These are phyloP conservation scores for Bellardia bayeri DNA, from an alignment of 2,888 invertebrate species.

Conservation along the genomic window DNA sequence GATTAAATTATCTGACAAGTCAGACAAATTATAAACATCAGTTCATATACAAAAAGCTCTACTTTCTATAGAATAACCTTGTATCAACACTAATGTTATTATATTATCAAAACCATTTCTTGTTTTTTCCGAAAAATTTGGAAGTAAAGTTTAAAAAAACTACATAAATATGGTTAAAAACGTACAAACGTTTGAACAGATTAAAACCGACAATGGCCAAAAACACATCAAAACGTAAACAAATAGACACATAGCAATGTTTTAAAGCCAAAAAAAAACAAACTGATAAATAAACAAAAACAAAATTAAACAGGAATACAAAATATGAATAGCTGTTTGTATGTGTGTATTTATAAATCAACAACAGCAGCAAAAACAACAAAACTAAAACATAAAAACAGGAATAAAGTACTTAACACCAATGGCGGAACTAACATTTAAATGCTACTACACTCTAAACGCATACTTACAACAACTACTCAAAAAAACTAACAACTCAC, in stretches of 20 bases:
- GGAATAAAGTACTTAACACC: conserved; percentile 69
- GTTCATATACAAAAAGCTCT: too few species aligned
- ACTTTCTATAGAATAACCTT: too few species aligned
- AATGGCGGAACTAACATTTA: conserved; percentile 65
- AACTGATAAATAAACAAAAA: conserved; percentile 32
- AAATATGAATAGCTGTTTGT: background rate
- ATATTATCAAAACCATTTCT: background rate
- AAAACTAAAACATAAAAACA: conserved; percentile 48
- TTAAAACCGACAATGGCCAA: conserved; percentile 21
- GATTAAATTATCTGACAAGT: too few species aligned
- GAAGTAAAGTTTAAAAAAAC: background rate
- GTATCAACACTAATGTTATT: too few species aligned
- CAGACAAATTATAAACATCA: too few species aligned
- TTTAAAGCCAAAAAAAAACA: conserved; percentile 37
- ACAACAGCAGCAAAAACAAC: conserved; percentile 22
- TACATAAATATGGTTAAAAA: conserved; percentile 29
- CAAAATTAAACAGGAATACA: background rate
- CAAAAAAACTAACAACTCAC: conserved; percentile 12
- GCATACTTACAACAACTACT: conserved; percentile 40
- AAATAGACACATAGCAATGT: conserved; percentile 56
- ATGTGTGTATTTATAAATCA: background rate
- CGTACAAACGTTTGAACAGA: conserved; percentile 50
- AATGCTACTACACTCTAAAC: conserved; percentile 53
- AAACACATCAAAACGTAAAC: background rate
- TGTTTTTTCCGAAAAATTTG: background rate